Evolutionary conservation across 2,888 invertebrate genomes (phyloP), one percentile per base, ranked within the genome.

Genomic region (Pristionchus maxplancki): DNA sequence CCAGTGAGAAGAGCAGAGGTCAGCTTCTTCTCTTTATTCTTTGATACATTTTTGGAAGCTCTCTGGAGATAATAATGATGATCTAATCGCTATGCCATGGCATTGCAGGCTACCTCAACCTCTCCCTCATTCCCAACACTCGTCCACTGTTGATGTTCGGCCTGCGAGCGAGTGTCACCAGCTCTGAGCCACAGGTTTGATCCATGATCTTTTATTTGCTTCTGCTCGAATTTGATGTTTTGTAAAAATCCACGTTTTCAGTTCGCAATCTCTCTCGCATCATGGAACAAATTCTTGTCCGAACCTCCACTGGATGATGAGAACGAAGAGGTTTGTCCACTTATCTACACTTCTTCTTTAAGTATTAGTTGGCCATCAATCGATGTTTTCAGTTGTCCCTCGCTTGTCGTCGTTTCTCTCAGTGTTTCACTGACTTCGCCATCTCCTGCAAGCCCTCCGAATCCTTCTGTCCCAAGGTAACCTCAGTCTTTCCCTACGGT

Each of bases 1-100:
- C 93, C 8, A 95, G 95, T 5, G 90, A 89, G 44, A 89, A 90
- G 48, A 89, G 88, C 50, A 88, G 93, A 89, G 93, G 93, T 88
- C 34, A 20, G 40, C 3, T 24, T 0, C 6, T 28, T 62, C 37
- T 40, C 40, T 67, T 40, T 64, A 37, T 34, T 40, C 64, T 67
- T 44, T 85, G 15, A 48, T 74, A 1, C 48, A 31, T 3, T 34
- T 17, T 24, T 20, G 3, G 31, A 84, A 8, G 28, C 28, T 44
- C n/a, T 44, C n/a, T 15, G 50, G n/a, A 0, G 28, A 48, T 48
- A 17, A 78, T n/a, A n/a, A n/a, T n/a, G n/a, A 44, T 44, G 44
- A 44, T 44, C 11, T 44, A 6, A n/a, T n/a, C n/a, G n/a, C n/a
- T n/a, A n/a, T n/a, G n/a, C n/a, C n/a, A n/a, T n/a, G n/a, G n/a